Percentiles rank a stretch among this genome's conserved stretches.
Conservation (phyloP, 2,888 invertebrate species). For the Aspidapion aeneum region DNA sequence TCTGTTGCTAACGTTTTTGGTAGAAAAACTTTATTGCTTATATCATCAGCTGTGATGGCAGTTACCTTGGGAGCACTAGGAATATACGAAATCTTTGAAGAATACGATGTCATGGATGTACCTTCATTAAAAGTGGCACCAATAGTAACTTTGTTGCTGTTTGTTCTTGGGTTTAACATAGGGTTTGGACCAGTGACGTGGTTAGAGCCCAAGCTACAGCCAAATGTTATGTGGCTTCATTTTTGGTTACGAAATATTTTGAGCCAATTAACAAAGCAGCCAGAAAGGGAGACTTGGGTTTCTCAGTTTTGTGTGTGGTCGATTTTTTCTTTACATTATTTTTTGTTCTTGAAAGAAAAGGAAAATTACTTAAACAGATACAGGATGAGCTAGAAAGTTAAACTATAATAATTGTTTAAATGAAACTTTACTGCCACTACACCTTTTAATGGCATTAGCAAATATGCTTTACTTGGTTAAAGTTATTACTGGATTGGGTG, state of each 20-base stretch:
- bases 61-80: slow-evolving; percentile 51
- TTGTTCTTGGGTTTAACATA: slow-evolving; percentile 68
- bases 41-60: slow-evolving; percentile 65
- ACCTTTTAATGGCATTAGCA: slow-evolving; percentile 61
- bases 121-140: slow-evolving; percentile 68
- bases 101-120: slow-evolving; percentile 45
- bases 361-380: slow-evolving; percentile 80
- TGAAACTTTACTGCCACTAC: too few species aligned
- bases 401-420: too few species aligned
- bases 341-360: slow-evolving; percentile 85
- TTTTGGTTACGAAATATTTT: slow-evolving; percentile 71
- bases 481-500: slow-evolving; percentile 60
- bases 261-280: slow-evolving; percentile 53
- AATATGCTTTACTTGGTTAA: slow-evolving; percentile 54
- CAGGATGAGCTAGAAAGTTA: too few species aligned
- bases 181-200: slow-evolving; percentile 77
- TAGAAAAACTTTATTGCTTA: slow-evolving; percentile 64
- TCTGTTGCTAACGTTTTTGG: slow-evolving; percentile 75
- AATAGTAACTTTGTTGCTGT: slow-evolving; percentile 63
- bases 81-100: slow-evolving; percentile 46
- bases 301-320: slow-evolving; percentile 57
- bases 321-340: slow-evolving; percentile 70
- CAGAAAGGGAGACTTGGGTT: slow-evolving; percentile 67
- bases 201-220: slow-evolving; percentile 74
- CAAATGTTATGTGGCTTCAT: slow-evolving; percentile 71